Evolutionary conservation across 2,113 vertebrate species (phyloP), one percentile per base, ranked within the genome.

Genomic region (Xiphophorus maculatus): DNA sequence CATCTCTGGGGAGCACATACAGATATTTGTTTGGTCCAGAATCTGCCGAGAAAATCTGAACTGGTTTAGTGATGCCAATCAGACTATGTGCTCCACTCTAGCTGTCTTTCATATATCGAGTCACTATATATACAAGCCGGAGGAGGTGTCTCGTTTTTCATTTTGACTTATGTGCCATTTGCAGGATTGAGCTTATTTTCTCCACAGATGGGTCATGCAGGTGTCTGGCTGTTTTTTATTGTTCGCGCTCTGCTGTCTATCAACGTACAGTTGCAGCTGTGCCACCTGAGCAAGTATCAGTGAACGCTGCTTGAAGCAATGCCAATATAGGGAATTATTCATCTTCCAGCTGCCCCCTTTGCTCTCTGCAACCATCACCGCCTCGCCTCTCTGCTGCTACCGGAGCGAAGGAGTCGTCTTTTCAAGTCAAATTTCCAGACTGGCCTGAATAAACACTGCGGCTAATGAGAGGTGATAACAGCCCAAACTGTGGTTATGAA

Each of bases 261-360:
- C 19, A n/a, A 8, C 0, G 5, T 62, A 64, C 22, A 65, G 44
- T 70, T 28, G 71, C 70, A 62, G 67, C 11, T 33, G 62, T 44
- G 27, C 35, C 28, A 51, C 44, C 68, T 62, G 33, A 65, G 13
- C 40, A 7, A 73, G 15, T 48, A 30, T 17, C 71, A 69, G 61
- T 48, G 77, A 80, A 77, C 10, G 15, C 19, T 12, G 3, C 35
- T 74, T 84, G 73, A 77, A 70, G 80, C 67, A 37, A 64, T 75
- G 78, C 75, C 73, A 81, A 65, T 62, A 81, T 70, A 22, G 61
- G 80, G 77, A 83, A 79, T 89, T 71, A 74, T 81, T 79, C 74
- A 82, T 84, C 35, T 63, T 70, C 44, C 66, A n/a, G 61, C 79
- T n/a, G 1, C 33, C 65, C 40, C 33, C 71, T 19, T 48, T 60